Percentiles rank a stretch among this genome's conserved stretches.
Evolutionary conservation across 2,888 invertebrate species (phyloP).

Genomic region (Leucophenga montana): DNA sequence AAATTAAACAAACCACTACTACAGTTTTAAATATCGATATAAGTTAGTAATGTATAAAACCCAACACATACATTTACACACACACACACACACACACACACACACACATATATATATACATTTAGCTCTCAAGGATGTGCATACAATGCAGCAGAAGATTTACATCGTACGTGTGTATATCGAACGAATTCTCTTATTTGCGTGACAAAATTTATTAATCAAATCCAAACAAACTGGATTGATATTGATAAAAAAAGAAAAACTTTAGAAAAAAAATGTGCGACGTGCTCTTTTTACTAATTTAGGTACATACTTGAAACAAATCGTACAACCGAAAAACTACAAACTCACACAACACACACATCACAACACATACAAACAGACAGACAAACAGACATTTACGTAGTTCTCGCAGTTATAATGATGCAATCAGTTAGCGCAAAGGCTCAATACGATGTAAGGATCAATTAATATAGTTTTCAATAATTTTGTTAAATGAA

Average conservation of each 20-base stretch:
- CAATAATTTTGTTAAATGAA: constrained; percentile 59
- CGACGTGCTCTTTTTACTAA: not conserved
- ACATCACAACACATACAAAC: constrained; percentile 34
- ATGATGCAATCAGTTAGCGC: constrained; percentile 57
- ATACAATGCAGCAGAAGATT: no score
- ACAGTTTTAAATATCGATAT: constrained; percentile 20
- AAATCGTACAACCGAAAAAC: constrained; percentile 50
- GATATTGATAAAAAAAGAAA: constrained; percentile 42
- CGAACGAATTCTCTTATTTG: no score
- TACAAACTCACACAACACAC: constrained; percentile 36
- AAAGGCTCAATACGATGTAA: constrained; percentile 48
- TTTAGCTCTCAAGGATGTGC: no score
- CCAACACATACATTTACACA: constrained; percentile 28
- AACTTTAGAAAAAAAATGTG: constrained; percentile 24
- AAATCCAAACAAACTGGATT: constrained; percentile 28
- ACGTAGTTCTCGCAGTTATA: constrained; percentile 53
- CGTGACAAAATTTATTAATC: no score
- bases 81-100: constrained; percentile 40
- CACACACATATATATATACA: constrained; percentile 38
- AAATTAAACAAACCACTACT: constrained; percentile 11
- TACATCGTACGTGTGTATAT: no score
- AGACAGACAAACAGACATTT: constrained; percentile 23
- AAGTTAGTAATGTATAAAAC: constrained; percentile 23
- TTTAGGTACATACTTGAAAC: constrained; percentile 49
- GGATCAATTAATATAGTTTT: constrained; percentile 63